Conservation (phyloP, 2,113 vertebrate genomes). For the Myodes glareolus region DNA sequence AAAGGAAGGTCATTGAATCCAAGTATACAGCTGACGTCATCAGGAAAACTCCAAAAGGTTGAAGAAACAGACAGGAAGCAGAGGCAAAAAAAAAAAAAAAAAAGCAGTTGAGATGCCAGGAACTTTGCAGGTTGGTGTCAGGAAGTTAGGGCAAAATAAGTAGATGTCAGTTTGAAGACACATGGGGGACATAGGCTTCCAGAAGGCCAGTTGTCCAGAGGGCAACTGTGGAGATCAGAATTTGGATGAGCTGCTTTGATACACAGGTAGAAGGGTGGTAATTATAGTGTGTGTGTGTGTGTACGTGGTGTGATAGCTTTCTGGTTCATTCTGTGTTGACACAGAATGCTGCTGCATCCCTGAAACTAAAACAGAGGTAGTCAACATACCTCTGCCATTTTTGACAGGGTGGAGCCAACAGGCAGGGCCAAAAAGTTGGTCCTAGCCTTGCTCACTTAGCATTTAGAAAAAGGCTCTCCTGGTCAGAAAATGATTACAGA, state of each 20-base stretch:
- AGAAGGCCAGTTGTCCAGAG: background rate
- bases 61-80: constrained; percentile 12
- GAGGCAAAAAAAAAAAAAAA: constrained; percentile 6
- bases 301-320: background rate
- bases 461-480: too few relatives aligned
- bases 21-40: constrained; percentile 38
- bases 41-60: background rate
- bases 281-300: background rate
- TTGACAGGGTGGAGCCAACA: too few relatives aligned
- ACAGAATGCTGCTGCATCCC: too few relatives aligned
- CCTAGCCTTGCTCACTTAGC: too few relatives aligned
- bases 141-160: constrained; percentile 33
- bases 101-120: constrained; percentile 5
- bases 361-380: too few relatives aligned
- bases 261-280: background rate
- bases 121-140: constrained; percentile 12
- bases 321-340: too few relatives aligned
- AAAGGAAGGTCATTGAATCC: constrained; percentile 24
- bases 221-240: background rate
- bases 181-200: background rate
- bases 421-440: too few relatives aligned
- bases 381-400: too few relatives aligned
- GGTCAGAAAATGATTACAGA: too few relatives aligned
- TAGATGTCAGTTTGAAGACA: background rate
- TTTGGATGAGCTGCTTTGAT: background rate